Conservation (phyloP, 2,888 invertebrate genomes). For the Vesta saturnalis region DNA sequence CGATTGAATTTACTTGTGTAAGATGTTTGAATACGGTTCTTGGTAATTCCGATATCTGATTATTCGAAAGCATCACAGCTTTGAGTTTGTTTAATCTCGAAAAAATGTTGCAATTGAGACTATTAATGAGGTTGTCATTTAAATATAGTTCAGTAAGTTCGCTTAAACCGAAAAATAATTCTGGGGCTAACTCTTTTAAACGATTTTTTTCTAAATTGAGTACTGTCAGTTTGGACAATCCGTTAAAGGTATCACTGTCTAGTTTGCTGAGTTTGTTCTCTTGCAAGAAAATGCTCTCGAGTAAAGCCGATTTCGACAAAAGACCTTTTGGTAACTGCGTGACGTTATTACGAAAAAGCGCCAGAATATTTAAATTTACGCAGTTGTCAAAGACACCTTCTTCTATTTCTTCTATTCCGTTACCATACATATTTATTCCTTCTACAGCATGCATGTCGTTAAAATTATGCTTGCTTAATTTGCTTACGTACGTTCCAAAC, state of each 20-base stretch:
- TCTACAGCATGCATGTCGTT: background rate
- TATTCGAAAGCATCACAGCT: background rate
- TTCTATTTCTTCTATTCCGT: background rate
- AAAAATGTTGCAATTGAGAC: background rate
- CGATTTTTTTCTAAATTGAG: constrained; percentile 11
- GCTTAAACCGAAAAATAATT: background rate
- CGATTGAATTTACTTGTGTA: background rate
- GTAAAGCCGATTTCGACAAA: background rate
- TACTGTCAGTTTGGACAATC: constrained; percentile 1
- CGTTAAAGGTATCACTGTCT: constrained; percentile 8
- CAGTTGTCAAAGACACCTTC: constrained; percentile 5
- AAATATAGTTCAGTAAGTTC: background rate
- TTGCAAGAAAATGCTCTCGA: constrained; percentile 1
- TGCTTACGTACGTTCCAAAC: constrained; percentile 15
- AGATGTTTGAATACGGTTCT: background rate
- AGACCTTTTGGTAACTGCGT: background rate
- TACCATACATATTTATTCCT: constrained; percentile 6
- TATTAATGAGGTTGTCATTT: background rate
- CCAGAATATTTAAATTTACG: background rate
- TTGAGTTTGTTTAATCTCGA: background rate
- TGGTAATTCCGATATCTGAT: constrained; percentile 11
- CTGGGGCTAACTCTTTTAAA: background rate
- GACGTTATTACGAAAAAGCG: background rate
- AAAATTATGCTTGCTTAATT: constrained; percentile 6
- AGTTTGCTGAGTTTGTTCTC: constrained; percentile 13